These are phyloP conservation scores for Mobula birostris DNA, from an alignment of 2,113 vertebrate genomes.

Conservation along the genomic window DNA sequence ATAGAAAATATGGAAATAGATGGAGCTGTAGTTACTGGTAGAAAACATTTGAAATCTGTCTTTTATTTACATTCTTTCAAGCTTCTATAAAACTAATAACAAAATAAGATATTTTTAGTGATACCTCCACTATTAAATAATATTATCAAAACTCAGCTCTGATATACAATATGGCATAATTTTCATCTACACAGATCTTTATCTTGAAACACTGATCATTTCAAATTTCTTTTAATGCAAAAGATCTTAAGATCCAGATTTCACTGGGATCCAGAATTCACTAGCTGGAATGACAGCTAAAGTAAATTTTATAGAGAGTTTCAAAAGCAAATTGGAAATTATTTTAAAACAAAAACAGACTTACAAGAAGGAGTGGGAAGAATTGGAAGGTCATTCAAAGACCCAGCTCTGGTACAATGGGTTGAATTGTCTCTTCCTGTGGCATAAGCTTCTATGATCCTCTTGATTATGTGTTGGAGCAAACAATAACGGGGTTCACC, in stretches of 20 bases:
- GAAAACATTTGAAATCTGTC: neutral
- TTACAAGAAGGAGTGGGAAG: neutral
- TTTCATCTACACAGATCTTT: neutral
- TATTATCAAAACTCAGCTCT: neutral
- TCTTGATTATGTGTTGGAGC: neutral
- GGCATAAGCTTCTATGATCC: neutral
- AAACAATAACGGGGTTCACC: neutral
- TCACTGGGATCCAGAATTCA: neutral
- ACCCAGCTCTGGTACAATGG: neutral
- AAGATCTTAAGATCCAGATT: neutral
- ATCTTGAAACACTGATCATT: neutral
- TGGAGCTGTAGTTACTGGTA: neutral
- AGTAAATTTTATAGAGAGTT: neutral
- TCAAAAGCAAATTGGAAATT: neutral
- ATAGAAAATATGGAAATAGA: too few relatives aligned
- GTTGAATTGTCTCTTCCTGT: neutral
- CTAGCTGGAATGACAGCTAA: neutral
- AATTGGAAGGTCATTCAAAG: neutral
- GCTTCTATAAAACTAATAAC: neutral
- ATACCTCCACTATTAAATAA: neutral
- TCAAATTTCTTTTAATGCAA: neutral
- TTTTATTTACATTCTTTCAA: neutral
- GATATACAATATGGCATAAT: neutral
- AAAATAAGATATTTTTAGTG: neutral
- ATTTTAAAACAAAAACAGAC: neutral